Evolutionary conservation across 2,888 invertebrate species (phyloP).

Genomic region (Dromius quadrimaculatus): DNA sequence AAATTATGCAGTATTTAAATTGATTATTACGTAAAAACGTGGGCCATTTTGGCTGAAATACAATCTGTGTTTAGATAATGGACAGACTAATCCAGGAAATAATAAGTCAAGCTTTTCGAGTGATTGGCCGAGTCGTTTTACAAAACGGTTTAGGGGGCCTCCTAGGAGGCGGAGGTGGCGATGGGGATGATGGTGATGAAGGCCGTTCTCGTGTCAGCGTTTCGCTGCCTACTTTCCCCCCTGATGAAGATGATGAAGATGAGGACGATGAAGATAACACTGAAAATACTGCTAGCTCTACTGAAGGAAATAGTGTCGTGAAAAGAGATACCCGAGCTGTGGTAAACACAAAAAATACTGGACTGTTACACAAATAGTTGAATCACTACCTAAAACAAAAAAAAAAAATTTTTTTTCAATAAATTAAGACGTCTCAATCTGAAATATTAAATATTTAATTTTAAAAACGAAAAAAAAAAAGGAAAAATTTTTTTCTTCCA

Average conservation of each 20-base stretch:
- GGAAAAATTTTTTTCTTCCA: no score
- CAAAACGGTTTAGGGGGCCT: constrained; percentile 69
- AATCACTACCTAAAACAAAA: no score
- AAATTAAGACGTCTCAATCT: no score
- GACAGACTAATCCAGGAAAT: constrained; percentile 83
- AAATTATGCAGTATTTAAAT: not conserved
- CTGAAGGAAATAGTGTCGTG: not conserved
- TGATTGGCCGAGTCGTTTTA: constrained; percentile 81
- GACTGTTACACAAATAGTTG: not conserved
- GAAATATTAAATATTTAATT: no score
- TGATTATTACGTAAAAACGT: not conserved
- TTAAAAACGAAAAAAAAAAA: no score
- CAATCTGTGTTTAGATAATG: constrained; percentile 72
- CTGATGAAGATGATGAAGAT: constrained; percentile 75
- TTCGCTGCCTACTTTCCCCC: constrained; percentile 76
- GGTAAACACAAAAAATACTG: constrained; percentile 2
- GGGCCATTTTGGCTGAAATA: not conserved
- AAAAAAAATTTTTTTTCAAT: no score
- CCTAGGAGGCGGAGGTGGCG: constrained; percentile 65
- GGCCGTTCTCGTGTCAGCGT: constrained; percentile 72
- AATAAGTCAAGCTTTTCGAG: constrained; percentile 78
- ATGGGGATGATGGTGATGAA: constrained; percentile 66
- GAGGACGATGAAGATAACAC: constrained; percentile 65
- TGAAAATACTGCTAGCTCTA: constrained; percentile 58
- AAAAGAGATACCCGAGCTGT: not conserved